A percentile compares a stretch with the other conserved stretches of the same genome.
Evolutionary conservation across 2,888 invertebrate species (phyloP).

Genomic region (Coecobrya sp.): DNA sequence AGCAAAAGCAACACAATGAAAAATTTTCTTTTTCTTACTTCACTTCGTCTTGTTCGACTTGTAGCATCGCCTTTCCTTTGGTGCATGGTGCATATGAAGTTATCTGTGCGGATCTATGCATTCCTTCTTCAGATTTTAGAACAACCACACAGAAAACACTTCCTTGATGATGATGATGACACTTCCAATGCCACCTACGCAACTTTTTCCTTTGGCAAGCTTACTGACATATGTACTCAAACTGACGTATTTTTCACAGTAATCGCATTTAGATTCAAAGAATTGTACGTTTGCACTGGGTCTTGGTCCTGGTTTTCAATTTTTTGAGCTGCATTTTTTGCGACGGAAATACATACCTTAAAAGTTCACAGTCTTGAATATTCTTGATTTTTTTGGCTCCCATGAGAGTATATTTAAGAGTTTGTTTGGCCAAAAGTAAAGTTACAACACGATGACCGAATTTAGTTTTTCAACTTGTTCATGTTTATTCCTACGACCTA

Average conservation of each 20-base stretch:
- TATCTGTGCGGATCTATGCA: not conserved
- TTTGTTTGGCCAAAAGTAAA: too few species aligned
- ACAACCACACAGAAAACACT: constrained; percentile 42
- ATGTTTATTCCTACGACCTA: too few species aligned
- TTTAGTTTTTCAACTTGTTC: too few species aligned
- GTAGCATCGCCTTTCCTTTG: constrained; percentile 51
- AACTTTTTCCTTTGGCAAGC: not conserved
- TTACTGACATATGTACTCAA: not conserved
- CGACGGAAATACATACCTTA: not conserved
- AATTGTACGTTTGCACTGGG: not conserved
- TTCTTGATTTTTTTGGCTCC: not conserved
- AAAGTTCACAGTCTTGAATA: not conserved
- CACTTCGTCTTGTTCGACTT: constrained; percentile 72
- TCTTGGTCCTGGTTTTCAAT: too few species aligned
- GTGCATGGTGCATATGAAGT: not conserved
- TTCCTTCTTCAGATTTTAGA: not conserved
- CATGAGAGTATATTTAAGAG: too few species aligned
- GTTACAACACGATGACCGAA: too few species aligned
- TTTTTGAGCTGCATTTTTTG: not conserved
- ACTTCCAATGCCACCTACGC: constrained; percentile 14
- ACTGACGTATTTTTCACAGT: not conserved
- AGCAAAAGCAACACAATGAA: constrained; percentile 71
- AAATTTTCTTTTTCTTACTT: constrained; percentile 27
- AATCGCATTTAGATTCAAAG: not conserved
- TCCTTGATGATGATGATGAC: constrained; percentile 56